Evolutionary conservation across 2,113 vertebrate species (phyloP).

Genomic region (Morone chrysops): DNA sequence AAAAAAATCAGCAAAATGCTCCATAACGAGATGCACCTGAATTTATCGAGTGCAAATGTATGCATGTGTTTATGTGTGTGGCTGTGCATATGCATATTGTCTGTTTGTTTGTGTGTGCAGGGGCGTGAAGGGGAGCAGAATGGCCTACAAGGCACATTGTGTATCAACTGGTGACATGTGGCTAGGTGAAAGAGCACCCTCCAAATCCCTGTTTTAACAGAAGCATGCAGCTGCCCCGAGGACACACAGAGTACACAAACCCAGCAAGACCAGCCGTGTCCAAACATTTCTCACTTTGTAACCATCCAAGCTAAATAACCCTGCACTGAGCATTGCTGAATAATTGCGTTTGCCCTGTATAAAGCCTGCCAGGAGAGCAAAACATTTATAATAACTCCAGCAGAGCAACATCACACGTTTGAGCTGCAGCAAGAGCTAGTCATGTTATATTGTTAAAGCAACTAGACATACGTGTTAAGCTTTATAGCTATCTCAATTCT

Average conservation of each 20-base stretch:
- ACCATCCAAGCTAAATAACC: constrained; percentile 75
- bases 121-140: constrained; percentile 69
- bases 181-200: constrained; percentile 55
- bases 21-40: neutral
- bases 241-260: constrained; percentile 59
- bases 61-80: constrained; percentile 3
- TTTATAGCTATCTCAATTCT: neutral
- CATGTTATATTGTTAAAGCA: constrained; percentile 37
- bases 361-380: constrained; percentile 64
- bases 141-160: constrained; percentile 62
- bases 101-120: constrained; percentile 61
- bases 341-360: constrained; percentile 69
- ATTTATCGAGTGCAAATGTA: constrained; percentile 26
- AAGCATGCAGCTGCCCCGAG: constrained; percentile 56
- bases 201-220: constrained; percentile 74
- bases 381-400: constrained; percentile 64
- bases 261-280: constrained; percentile 60
- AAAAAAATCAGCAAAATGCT: neutral
- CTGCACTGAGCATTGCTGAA: constrained; percentile 55
- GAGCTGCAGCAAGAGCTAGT: constrained; percentile 28
- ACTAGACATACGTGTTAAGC: constrained; percentile 25
- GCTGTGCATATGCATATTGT: constrained; percentile 41
- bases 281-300: constrained; percentile 73
- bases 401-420: constrained; percentile 45
- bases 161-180: constrained; percentile 70